Evolutionary conservation across 2,113 vertebrate genomes (phyloP).

Genomic region (Dasyprocta punctata): DNA sequence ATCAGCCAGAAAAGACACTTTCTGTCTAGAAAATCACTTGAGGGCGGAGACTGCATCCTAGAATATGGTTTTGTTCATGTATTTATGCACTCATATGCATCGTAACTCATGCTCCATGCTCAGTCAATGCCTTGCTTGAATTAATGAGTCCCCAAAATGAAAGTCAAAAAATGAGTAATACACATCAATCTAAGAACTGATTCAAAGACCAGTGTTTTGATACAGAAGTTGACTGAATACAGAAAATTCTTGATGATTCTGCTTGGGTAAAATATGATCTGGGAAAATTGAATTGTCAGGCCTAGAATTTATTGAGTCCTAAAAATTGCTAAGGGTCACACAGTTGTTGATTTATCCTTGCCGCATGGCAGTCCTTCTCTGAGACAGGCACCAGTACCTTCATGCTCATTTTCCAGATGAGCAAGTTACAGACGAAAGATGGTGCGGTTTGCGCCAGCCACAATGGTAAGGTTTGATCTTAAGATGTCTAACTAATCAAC

Average conservation of each 20-base stretch:
- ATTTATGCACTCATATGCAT: neutral
- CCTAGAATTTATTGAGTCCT: neutral
- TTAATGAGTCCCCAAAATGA: neutral
- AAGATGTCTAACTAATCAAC: neutral
- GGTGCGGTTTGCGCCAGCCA: neutral
- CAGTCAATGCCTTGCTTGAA: neutral
- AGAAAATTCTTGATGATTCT: neutral
- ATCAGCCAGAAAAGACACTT: neutral
- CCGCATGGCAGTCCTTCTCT: neutral
- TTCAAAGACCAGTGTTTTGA: conserved; percentile 5
- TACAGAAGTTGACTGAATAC: neutral
- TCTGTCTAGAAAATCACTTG: neutral
- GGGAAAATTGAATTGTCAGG: neutral
- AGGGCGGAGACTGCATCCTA: neutral
- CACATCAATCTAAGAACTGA: neutral
- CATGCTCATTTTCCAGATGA: neutral
- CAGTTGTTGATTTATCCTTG: neutral
- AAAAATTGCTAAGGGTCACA: neutral
- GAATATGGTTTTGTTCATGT: neutral
- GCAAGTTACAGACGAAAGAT: neutral
- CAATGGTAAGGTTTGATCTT: neutral
- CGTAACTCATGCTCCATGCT: neutral
- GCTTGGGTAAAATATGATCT: neutral
- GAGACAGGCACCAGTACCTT: neutral
- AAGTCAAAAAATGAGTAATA: neutral